Percentiles rank a stretch among this genome's conserved stretches.
These are phyloP conservation scores for Ctenodactylus gundi DNA, from an alignment of 2,113 vertebrate species.

Conservation along the genomic window DNA sequence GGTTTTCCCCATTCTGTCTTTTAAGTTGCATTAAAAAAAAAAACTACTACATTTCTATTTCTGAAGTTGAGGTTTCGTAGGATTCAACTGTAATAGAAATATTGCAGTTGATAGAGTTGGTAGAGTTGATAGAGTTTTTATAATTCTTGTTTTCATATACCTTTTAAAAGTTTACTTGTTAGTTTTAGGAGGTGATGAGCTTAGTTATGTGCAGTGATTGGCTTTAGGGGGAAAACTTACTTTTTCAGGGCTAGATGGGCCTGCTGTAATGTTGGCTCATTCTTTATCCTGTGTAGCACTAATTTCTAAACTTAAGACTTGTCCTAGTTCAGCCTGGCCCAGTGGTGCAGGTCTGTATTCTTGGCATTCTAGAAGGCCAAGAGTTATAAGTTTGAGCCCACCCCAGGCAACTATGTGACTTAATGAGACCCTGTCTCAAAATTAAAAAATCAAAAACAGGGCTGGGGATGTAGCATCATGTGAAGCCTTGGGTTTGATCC, in stretches of 20 bases:
- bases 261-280: not conserved
- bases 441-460: too few species aligned
- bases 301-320: not conserved
- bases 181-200: not conserved
- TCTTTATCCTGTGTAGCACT: not conserved
- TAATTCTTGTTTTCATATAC: not conserved
- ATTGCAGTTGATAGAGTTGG: not conserved
- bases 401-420: too few species aligned
- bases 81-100: not conserved
- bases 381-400: too few species aligned
- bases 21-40: constrained; percentile 33
- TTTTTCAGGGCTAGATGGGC: not conserved
- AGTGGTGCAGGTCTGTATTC: too few species aligned
- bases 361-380: too few species aligned
- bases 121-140: not conserved
- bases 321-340: constrained; percentile 2
- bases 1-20: not conserved
- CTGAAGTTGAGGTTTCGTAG: not conserved
- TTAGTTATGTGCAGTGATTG: not conserved
- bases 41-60: not conserved
- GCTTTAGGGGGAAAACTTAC: not conserved
- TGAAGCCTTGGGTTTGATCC: too few species aligned
- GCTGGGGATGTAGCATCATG: too few species aligned
- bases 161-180: not conserved
- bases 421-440: too few species aligned